A percentile compares a stretch with the other conserved stretches of the same genome.
Conservation (phyloP, 1,140 invertebrate species). For the Zeugodacus cucurbitae region DNA sequence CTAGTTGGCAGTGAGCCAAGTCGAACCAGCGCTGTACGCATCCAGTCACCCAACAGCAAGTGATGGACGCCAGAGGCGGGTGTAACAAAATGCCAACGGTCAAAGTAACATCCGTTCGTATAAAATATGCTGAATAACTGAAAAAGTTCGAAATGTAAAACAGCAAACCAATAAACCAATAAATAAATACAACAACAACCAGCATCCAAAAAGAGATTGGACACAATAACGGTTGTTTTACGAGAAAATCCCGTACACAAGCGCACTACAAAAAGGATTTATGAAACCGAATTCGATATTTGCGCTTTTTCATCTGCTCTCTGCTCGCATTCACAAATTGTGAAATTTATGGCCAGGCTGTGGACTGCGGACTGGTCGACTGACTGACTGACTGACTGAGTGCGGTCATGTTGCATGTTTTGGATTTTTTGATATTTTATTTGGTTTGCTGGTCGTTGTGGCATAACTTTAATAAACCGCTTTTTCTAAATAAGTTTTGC, state of each 20-base stretch:
- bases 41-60: neutral
- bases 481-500: neutral
- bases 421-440: neutral
- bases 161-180: neutral
- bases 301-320: neutral
- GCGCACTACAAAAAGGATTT: neutral
- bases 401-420: neutral
- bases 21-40: neutral
- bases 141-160: neutral
- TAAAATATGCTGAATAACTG: neutral
- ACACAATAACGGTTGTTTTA: neutral
- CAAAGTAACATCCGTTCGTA: neutral
- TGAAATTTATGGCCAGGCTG: neutral
- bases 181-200: neutral
- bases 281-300: neutral
- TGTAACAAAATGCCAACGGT: neutral
- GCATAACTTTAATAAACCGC: neutral
- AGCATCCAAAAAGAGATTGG: neutral
- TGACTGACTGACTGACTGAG: conserved; percentile 8
- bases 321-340: neutral
- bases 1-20: neutral
- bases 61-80: too few relatives aligned
- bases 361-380: too few relatives aligned
- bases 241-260: neutral
- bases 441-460: neutral